Evolutionary conservation across 2,797 vertebrate species (phyloP).

Genomic region (Melanotaenia maccullochi): DNA sequence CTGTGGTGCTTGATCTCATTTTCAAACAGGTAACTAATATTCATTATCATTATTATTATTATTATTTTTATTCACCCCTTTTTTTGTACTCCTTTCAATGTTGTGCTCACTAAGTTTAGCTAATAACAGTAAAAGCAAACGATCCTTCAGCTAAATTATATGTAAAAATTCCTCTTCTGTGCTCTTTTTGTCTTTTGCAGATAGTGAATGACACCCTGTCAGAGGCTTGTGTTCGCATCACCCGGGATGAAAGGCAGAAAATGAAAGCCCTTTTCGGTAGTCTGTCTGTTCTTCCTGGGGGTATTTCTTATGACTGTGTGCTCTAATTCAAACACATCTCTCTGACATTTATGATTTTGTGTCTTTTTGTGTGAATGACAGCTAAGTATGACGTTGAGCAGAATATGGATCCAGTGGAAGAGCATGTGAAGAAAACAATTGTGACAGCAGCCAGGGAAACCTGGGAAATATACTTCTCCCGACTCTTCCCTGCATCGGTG

Average conservation of each 20-base stretch:
- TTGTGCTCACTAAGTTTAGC: background rate
- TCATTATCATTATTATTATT: background rate
- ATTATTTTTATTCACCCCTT: background rate
- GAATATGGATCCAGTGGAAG: slow-evolving; percentile 88
- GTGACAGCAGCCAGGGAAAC: slow-evolving; percentile 86
- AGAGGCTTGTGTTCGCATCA: slow-evolving; percentile 92
- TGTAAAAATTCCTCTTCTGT: slow-evolving; percentile 13
- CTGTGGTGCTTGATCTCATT: slow-evolving; percentile 91
- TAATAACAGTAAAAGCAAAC: slow-evolving; percentile 29
- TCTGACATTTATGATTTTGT: slow-evolving; percentile 43
- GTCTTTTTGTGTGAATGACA: slow-evolving; percentile 70
- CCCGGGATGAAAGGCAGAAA: slow-evolving; percentile 89
- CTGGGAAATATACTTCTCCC: slow-evolving; percentile 96
- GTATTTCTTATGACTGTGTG: slow-evolving; percentile 13
- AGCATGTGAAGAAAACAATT: slow-evolving; percentile 89
- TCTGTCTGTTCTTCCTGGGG: slow-evolving; percentile 48
- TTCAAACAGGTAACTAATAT: slow-evolving; percentile 90
- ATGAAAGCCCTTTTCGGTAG: slow-evolving; percentile 95
- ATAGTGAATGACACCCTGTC: slow-evolving; percentile 93
- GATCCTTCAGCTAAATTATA: slow-evolving; percentile 25
- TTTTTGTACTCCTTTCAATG: slow-evolving; percentile 1
- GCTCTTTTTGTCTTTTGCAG: slow-evolving; percentile 73
- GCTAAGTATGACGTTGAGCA: slow-evolving; percentile 88
- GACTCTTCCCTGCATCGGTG: slow-evolving; percentile 96
- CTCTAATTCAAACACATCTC: slow-evolving; percentile 33